These are phyloP conservation scores for Dendrolimus houi DNA, from an alignment of 2,888 invertebrate genomes.

Conservation along the genomic window DNA sequence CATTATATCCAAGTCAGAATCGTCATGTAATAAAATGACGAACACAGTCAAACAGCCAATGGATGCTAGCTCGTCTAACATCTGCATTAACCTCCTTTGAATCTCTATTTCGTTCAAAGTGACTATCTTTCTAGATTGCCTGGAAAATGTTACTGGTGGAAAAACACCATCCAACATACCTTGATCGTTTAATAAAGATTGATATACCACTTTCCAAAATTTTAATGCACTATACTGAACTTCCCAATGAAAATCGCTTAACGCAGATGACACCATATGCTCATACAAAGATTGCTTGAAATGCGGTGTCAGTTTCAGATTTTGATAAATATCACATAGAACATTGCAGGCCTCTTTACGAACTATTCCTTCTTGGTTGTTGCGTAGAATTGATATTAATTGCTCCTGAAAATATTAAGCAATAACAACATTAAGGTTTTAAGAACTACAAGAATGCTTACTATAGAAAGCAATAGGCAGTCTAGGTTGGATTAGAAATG, in stretches of 20 bases:
- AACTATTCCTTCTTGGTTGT: conserved; percentile 86
- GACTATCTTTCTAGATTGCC: conserved; percentile 85
- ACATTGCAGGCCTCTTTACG: conserved; percentile 83
- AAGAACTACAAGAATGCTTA: too few species aligned
- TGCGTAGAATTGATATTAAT: conserved; percentile 74
- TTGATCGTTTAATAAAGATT: conserved; percentile 80
- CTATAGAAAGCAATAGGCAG: too few species aligned
- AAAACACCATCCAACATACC: conserved; percentile 91
- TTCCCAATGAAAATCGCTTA: conserved; percentile 88
- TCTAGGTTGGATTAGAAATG: too few species aligned
- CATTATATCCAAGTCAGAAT: conserved; percentile 83
- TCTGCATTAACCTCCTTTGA: conserved; percentile 78
- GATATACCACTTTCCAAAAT: conserved; percentile 84
- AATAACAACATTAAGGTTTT: too few species aligned
- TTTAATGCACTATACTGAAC: conserved; percentile 83
- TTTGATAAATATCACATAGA: conserved; percentile 80
- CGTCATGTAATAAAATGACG: conserved; percentile 79
- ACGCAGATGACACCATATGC: conserved; percentile 80
- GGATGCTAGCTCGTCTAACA: conserved; percentile 80
- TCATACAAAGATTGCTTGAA: conserved; percentile 76
- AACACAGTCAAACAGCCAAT: conserved; percentile 84
- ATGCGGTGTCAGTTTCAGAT: conserved; percentile 74
- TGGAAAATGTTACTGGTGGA: conserved; percentile 87
- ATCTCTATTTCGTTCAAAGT: conserved; percentile 82
- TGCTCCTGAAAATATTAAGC: conserved; percentile 45